Evolutionary conservation across 2,797 vertebrate species (phyloP), one percentile per base, ranked within the genome.

Genomic region (Heterohyrax brucei): DNA sequence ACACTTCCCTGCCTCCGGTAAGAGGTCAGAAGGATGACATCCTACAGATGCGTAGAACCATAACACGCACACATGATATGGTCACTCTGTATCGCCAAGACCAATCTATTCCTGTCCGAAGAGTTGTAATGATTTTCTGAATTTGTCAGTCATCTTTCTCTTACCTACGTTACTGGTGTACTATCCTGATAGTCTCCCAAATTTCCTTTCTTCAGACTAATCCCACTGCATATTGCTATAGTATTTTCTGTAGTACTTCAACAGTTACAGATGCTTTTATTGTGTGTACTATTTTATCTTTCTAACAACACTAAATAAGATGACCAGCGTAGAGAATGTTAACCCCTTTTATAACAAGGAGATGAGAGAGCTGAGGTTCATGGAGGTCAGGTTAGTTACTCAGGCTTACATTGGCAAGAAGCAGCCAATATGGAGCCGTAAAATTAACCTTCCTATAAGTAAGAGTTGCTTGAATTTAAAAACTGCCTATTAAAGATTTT

Each of bases 201-300:
- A 50, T 95, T 97, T 93, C n/a, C 88, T 94, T 96, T 96, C 85
- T 92, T 95, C 5, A 62, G 93, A 92, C 28, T 80, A 66, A 86
- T 96, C 48, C 10, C 44, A 76, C 82, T 92, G 8, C 73, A 86
- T 95, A 76, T 88, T 81, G 86, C n/a, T 87, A 1, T 87, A 87
- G 16, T 73, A 66, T 86, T 94, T 96, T 93, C 24, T 96, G 3
- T 95, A 64, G 28, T 95, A 33, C 73, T 88, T 82, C 78, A 95
- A 90, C 16, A 91, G 6, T 68, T 80, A 72, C 4, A 70, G 30
- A 46, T 89, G 30, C 59, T 95, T 96, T 82, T 87, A 30, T 14
- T 56, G 13, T 26, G 13, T 79, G 18, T 92, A 64, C 28, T 91
- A 0, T 83, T 10, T 78, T 94, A 80, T 93, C 19, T 7, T 83